A percentile compares a stretch with the other conserved stretches of the same genome.
Conservation (phyloP, 2,888 invertebrate genomes). For the Pristionchus mayeri region DNA sequence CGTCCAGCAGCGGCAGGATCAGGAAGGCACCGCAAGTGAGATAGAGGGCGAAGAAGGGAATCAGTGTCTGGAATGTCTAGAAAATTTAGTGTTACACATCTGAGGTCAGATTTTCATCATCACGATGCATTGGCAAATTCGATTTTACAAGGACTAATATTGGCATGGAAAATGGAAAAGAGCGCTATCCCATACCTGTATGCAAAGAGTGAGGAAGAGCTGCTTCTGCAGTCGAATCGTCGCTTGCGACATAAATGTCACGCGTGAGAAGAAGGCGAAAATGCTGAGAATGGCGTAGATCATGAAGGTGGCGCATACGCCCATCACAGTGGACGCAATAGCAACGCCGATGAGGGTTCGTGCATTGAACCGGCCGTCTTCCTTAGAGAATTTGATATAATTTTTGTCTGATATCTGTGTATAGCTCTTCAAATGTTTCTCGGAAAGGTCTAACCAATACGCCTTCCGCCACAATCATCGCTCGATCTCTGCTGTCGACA, state of each 20-base stretch:
- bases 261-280: not conserved
- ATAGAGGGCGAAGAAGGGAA: conserved; percentile 11
- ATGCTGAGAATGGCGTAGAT: not conserved
- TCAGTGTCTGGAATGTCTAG: not conserved
- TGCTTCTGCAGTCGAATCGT: not conserved
- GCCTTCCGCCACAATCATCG: not conserved
- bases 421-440: not conserved
- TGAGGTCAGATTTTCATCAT: no score
- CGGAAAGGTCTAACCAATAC: not conserved
- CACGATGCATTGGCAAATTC: no score
- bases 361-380: not conserved
- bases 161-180: no score
- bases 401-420: no score
- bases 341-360: not conserved
- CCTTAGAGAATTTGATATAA: not conserved
- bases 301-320: not conserved
- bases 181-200: no score
- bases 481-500: not conserved
- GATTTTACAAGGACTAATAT: no score
- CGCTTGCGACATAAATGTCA: not conserved
- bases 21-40: not conserved
- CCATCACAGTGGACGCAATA: not conserved
- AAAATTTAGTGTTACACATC: no score
- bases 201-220: not conserved
- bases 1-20: not conserved